A percentile compares a stretch with the other conserved stretches of the same genome.
Conservation (phyloP, 2,797 vertebrate species). For the Cuculus canorus region DNA sequence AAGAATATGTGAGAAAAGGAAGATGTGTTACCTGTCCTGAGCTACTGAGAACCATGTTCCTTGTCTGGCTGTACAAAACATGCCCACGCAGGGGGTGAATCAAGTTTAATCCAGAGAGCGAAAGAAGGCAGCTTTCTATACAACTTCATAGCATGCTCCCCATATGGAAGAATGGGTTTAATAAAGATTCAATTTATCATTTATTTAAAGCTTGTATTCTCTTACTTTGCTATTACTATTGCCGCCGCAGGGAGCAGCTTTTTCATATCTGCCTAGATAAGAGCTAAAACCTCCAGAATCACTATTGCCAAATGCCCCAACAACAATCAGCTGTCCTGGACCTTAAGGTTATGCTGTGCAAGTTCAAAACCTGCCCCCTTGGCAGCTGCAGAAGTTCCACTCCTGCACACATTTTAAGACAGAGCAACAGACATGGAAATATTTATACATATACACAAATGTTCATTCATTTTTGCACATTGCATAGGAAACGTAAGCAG, state of each 20-base stretch:
- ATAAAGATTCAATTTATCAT: conserved; percentile 43
- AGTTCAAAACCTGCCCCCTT: neutral
- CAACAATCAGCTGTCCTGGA: neutral
- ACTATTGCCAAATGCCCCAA: neutral
- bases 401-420: neutral
- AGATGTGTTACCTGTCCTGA: neutral
- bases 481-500: neutral
- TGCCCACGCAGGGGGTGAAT: neutral
- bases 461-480: neutral
- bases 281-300: neutral
- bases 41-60: neutral
- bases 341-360: neutral
- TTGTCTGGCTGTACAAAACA: neutral
- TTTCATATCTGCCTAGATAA: conserved; percentile 8
- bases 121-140: neutral
- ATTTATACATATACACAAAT: neutral
- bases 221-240: neutral
- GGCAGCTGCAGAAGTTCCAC: neutral
- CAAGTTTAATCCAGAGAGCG: neutral
- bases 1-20: neutral
- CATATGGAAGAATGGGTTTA: conserved; percentile 42
- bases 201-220: conserved; percentile 30
- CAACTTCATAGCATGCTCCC: neutral
- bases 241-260: neutral
- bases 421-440: neutral